Evolutionary conservation across 2,113 vertebrate species (phyloP).

Genomic region (Equus przewalskii): DNA sequence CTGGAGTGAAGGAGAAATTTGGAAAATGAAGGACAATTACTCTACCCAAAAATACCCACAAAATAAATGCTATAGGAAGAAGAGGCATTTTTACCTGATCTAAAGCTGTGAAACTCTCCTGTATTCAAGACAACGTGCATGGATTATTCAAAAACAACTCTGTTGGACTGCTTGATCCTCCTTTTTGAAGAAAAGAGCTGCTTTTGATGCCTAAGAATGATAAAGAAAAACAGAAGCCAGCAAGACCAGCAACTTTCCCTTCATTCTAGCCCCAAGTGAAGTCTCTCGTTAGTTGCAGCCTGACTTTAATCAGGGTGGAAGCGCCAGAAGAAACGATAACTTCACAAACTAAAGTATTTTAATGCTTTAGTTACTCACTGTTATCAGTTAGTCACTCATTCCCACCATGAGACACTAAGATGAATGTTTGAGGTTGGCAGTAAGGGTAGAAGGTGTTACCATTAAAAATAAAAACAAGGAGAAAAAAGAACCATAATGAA

Average conservation of each 20-base stretch:
- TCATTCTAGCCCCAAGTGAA: not conserved
- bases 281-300: not conserved
- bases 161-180: not conserved
- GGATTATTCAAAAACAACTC: not conserved
- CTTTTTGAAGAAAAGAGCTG: not conserved
- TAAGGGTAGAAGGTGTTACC: not conserved
- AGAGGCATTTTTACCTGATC: not conserved
- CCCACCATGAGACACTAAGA: not conserved
- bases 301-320: slow-evolving; percentile 12
- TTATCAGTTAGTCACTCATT: not conserved
- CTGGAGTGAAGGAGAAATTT: slow-evolving; percentile 21
- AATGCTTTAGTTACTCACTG: not conserved
- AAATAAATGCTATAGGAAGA: not conserved
- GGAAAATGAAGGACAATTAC: not conserved
- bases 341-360: not conserved
- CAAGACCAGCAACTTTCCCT: not conserved
- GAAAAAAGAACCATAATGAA: not conserved
- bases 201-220: not conserved
- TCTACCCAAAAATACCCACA: not conserved
- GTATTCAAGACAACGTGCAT: not conserved
- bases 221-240: not conserved
- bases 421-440: not conserved
- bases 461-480: slow-evolving; percentile 43
- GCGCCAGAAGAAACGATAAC: not conserved
- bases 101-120: not conserved